Conservation (phyloP, 2,113 vertebrate species). For the Corynorhinus townsendii region DNA sequence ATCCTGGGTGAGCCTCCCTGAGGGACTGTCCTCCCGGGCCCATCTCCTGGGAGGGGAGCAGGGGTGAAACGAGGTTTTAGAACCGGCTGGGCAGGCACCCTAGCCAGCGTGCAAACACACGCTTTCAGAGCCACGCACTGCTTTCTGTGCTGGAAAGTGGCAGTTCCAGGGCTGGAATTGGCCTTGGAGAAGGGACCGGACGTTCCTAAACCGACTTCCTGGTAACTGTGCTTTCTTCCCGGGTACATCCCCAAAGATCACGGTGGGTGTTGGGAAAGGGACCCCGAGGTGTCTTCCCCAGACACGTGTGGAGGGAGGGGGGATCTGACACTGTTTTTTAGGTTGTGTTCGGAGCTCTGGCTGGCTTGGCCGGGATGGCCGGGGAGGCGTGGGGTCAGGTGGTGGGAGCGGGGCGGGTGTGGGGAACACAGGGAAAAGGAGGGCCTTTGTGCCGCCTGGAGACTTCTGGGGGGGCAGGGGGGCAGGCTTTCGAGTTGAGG, state of each 20-base stretch:
- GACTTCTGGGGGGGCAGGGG: conserved; percentile 27
- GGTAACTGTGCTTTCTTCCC: not conserved
- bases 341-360: conserved; percentile 18
- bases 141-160: not conserved
- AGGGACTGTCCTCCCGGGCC: accelerated
- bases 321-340: conserved; percentile 39
- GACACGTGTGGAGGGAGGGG: not conserved
- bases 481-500: not conserved
- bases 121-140: not conserved
- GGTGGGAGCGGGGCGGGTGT: not conserved
- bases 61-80: not conserved
- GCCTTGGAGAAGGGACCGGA: not conserved
- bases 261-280: not conserved
- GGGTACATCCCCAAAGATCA: not conserved
- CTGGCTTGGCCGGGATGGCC: conserved; percentile 26
- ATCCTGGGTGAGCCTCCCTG: not conserved
- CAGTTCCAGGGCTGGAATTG: not conserved
- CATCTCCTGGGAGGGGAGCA: not conserved
- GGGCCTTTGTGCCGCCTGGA: conserved; percentile 43
- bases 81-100: not conserved
- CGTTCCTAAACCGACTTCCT: not conserved
- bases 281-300: not conserved
- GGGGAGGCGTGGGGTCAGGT: conserved; percentile 7
- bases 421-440: not conserved
- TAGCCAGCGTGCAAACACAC: not conserved